These are phyloP conservation scores for Notamacropus eugenii DNA, from an alignment of 2,797 vertebrate species.

Conservation along the genomic window DNA sequence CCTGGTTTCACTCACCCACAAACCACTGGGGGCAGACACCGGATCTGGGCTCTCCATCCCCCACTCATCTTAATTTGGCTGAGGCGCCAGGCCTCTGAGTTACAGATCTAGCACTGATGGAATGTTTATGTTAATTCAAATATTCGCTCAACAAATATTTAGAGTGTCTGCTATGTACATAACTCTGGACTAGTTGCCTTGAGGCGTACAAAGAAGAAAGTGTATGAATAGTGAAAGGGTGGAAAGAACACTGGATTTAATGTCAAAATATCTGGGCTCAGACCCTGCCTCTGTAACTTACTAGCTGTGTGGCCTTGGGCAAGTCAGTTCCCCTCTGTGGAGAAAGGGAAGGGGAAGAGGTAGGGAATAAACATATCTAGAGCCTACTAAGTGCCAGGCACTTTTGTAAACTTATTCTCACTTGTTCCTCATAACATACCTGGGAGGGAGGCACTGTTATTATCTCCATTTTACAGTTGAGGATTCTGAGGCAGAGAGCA, in stretches of 20 bases:
- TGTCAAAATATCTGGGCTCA: not conserved
- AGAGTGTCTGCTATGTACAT: not conserved
- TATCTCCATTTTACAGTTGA: not conserved
- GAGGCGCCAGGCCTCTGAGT: not conserved
- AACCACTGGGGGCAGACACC: not conserved
- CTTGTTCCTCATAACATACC: not conserved
- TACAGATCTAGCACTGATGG: not conserved
- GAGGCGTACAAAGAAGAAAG: not conserved
- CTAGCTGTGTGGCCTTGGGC: not conserved
- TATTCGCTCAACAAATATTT: slow-evolving; percentile 1
- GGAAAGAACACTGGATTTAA: not conserved
- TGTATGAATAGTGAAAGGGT: not conserved
- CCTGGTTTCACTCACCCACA: not conserved
- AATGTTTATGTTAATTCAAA: slow-evolving; percentile 1
- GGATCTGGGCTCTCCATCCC: not conserved
- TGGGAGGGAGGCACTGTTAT: not conserved
- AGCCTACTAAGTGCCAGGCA: not conserved
- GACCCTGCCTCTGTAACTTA: not conserved
- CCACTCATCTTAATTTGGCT: not conserved
- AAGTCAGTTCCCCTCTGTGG: not conserved
- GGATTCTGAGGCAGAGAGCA: not conserved
- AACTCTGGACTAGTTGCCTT: not conserved
- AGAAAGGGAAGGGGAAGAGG: too few species aligned
- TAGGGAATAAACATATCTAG: not conserved
- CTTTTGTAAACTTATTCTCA: not conserved